Evolutionary conservation across 2,888 invertebrate species (phyloP), one percentile per base, ranked within the genome.

Genomic region (Megamerina dolium): DNA sequence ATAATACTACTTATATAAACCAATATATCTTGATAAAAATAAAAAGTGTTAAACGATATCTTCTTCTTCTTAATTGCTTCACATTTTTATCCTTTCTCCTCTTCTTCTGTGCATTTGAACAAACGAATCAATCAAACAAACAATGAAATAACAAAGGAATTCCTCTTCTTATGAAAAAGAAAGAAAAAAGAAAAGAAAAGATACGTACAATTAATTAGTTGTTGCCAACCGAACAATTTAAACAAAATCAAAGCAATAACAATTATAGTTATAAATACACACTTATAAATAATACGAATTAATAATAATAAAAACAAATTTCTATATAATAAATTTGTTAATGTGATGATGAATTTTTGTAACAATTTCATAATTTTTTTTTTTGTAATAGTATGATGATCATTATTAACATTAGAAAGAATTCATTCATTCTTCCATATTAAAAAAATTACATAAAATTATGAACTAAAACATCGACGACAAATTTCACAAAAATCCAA

Each of bases 151-250:
- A 44, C 38, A 18, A 37, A 64, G 64, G 66, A 58, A 63, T 56
- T 64, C n/a, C n/a, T n/a, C n/a, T n/a, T n/a, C 64, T 57, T 60
- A 63, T 60, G 64, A 66, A 59, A 65, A 65, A 62, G 62, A 65
- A 65, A 64, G 61, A 61, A 66, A 63, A 61, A 64, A 63, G 59
- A 65, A 64, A 58, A 60, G 55, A 60, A 64, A 61, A 60, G 58
- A 62, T 61, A 57, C 56, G 59, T 60, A 62, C 56, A 57, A 58
- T 56, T 59, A 49, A 56, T 50, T 43, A 39, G 17, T 43, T 33
- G 14, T 14, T 30, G 13, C 27, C 17, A 32, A 19, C 20, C 19
- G 29, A 29, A 16, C 17, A 37, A 37, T 17, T 16, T n/a, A n/a
- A 26, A 26, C 4, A 26, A 14, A 37, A 37, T 18, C 10, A 18